A percentile compares a stretch with the other conserved stretches of the same genome.
phyloP scores from a whole-genome alignment of 2,888 invertebrate genomes.

The Ochropacha duplaris region DNA sequence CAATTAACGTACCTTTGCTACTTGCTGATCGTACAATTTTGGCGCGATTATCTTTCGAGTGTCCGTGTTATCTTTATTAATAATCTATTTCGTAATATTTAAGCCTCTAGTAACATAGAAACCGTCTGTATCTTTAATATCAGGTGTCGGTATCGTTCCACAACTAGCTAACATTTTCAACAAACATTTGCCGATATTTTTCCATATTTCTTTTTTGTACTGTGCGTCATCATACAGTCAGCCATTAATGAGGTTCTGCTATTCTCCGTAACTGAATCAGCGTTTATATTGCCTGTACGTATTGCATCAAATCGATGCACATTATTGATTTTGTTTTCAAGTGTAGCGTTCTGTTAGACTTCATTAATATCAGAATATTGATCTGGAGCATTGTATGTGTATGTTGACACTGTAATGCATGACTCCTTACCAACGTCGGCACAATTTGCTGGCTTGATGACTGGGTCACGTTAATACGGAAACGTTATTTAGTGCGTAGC shows the following conservation, averaged over 20 bases:
- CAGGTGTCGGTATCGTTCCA: not conserved
- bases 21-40: not conserved
- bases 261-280: conserved; percentile 29
- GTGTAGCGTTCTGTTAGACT: not conserved
- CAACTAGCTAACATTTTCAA: conserved; percentile 8
- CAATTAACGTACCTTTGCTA: not conserved
- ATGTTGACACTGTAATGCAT: not conserved
- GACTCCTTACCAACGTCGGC: conserved; percentile 1
- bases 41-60: not conserved
- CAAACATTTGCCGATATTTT: conserved; percentile 13
- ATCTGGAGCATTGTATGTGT: not conserved
- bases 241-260: conserved; percentile 28
- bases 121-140: not conserved
- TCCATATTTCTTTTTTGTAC: conserved; percentile 21
- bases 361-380: not conserved
- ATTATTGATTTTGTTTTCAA: conserved; percentile 1
- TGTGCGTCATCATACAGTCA: conserved; percentile 30
- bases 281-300: conserved; percentile 18
- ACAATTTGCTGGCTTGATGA: not conserved
- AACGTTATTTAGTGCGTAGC: conserved; percentile 54
- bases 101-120: not conserved
- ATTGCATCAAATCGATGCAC: conserved; percentile 9
- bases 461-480: conserved; percentile 52
- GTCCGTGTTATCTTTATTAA: not conserved
- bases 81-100: not conserved